Evolutionary conservation across 2,888 invertebrate species (phyloP), one percentile per base, ranked within the genome.

Genomic region (Stenodera caucasica): DNA sequence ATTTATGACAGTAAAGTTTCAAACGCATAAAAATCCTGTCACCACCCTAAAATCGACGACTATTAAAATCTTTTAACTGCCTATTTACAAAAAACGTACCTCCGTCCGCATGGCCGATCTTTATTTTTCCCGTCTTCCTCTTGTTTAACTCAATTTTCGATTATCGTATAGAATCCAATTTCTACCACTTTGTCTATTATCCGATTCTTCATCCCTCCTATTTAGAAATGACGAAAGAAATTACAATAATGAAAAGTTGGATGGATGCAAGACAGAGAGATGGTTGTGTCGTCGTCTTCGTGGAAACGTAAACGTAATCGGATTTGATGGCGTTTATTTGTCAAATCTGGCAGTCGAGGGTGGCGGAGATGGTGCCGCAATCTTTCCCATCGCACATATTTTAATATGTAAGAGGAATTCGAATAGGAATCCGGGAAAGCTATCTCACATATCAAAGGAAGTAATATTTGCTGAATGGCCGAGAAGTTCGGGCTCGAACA

Each of bases 401-500:
- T 65, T 63, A 63, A 65, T 75, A 71, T 72, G 68, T 66, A 71
- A 72, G 71, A 70, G 74, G 75, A 77, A 77, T 76, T 73, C 74
- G 72, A 72, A 74, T 75, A 72, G 68, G 70, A 74, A 73, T 75
- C 70, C 69, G 67, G 45, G 69, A 73, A 72, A 75, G 75, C 76
- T 70, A 77, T 78, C 78, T 78, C 78, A 74, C 78, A 78, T 79
- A 78, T 79, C 79, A 80, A 80, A 80, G 80, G 77, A 77, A 77
- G 79, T 77, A 79, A 80, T 80, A 80, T 80, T 80, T 76, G 75
- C 72, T 74, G 76, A 79, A 78, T 75, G 72, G 77, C 71, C 68
- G 65, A 67, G 68, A 45, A 45, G 45, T 45, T 45, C 23, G 45
- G 23, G 45, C 45, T 45, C n/a, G 67, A 58, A 56, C 54, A 23